These are phyloP conservation scores for Aselliscus stoliczkanus DNA, from an alignment of 2,797 vertebrate genomes.

Conservation along the genomic window DNA sequence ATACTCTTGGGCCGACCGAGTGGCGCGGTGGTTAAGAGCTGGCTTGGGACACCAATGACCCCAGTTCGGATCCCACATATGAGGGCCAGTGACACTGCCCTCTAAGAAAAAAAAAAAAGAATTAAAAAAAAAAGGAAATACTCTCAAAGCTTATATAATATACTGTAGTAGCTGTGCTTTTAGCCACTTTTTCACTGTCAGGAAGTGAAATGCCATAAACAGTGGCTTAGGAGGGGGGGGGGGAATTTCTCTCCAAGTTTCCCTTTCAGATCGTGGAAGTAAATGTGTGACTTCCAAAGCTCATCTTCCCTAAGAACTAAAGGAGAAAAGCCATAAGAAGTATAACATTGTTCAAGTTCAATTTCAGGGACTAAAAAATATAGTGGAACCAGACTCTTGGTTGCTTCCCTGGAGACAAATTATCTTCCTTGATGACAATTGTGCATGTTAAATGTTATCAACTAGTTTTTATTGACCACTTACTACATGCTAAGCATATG, in stretches of 20 bases:
- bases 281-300: background rate
- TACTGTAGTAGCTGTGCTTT: rapidly evolving
- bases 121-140: no score
- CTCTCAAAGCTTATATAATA: background rate
- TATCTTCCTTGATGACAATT: background rate
- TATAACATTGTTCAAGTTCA: background rate
- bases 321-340: no score
- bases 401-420: background rate
- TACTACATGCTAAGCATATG: no score
- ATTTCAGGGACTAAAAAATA: background rate
- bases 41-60: no score
- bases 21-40: no score
- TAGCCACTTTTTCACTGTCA: background rate
- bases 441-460: background rate
- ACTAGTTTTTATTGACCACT: no score
- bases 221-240: background rate
- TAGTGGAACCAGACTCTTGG: background rate
- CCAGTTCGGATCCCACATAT: no score
- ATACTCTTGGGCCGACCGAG: no score
- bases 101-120: no score
- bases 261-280: background rate
- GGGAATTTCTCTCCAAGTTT: background rate
- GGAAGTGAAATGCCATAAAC: background rate
- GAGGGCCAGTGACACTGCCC: no score
- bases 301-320: no score